Conservation (phyloP, 2,113 vertebrate genomes). For the Lophochroa leadbeateri region DNA sequence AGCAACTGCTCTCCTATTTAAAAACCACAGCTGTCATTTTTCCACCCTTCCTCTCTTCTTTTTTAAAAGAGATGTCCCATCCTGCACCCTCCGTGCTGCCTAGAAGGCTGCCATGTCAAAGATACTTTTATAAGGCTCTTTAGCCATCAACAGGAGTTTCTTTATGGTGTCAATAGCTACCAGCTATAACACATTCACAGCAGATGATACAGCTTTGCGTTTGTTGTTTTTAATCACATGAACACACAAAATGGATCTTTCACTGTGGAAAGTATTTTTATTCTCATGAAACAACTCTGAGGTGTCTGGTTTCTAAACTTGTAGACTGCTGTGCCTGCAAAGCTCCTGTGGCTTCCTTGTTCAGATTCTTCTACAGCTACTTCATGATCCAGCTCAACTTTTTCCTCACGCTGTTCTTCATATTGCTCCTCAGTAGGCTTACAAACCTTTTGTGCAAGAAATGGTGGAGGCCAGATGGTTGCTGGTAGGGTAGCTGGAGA, state of each 20-base stretch:
- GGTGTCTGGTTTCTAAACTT: not conserved
- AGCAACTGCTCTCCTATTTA: not conserved
- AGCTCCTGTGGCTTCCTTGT: not conserved
- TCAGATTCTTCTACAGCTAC: not conserved
- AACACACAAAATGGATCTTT: not conserved
- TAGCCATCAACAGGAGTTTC: not conserved
- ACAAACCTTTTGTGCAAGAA: not conserved
- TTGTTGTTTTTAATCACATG: not conserved
- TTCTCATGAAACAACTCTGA: not conserved
- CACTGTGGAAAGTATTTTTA: not conserved
- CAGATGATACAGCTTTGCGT: not conserved
- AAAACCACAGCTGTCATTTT: not conserved
- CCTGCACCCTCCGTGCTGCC: not conserved
- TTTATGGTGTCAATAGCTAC: not conserved
- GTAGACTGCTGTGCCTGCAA: not conserved
- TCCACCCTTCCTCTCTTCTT: not conserved
- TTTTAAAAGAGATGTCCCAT: not conserved
- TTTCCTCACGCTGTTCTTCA: not conserved
- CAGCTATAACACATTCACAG: not conserved
- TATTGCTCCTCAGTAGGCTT: not conserved
- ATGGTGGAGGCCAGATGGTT: not conserved
- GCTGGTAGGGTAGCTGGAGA: not conserved
- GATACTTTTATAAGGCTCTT: not conserved
- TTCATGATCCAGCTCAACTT: not conserved
- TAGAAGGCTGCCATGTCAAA: not conserved